Base-by-base conservation (phyloP, 1,140 invertebrate genomes). In the Helicoverpa armigera region DNA sequence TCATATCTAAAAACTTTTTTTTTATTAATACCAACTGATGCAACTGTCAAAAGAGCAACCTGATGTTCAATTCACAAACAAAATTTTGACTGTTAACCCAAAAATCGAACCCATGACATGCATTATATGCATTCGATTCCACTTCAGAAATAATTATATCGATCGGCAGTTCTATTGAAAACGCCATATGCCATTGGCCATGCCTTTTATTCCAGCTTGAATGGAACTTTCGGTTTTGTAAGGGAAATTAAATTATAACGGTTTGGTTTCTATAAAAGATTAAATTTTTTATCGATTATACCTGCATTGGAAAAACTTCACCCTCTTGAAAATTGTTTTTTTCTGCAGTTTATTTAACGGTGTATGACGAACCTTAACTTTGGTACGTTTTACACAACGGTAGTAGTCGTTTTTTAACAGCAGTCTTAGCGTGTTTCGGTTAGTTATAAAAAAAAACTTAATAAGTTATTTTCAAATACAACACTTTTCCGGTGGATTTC, bases 201-300 rank as follows among this genome's bases (percentile, higher is more conserved):
- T 29, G 63, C 65, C 65, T 69, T 69, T 91, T 89, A 88, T 87
- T 82, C 81, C 61, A 75, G 51, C 60, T 69, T 89, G 87, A 88
- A 89, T 87, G 76, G 78, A 83, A 82, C 74, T 78, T 88, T 83
- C 80, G 82, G 76, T 88, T 85, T 87, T 83, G 85, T 83, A 82
- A 86, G 83, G 86, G 79, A 90, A 89, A 90, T 91, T 89, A 87
- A 87, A 89, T 91, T 86, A 86, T 87, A 86, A 82, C 83, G 80
- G 82, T 82, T 83, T 50, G 35, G 3, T 76, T 76, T 82, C 81
- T 84, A 82, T 79, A 86, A 84, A 78, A 82, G 84, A 83, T 82
- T 83, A 80, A 81, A 82, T 76, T 88, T 88, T 87, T 85, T 86
- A 54, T 67, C 51, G 54, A 80, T 86, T 77, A 84, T 72, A 77